Evolutionary conservation across 2,113 vertebrate species (phyloP).

Genomic region (Mormyrus lacerda): DNA sequence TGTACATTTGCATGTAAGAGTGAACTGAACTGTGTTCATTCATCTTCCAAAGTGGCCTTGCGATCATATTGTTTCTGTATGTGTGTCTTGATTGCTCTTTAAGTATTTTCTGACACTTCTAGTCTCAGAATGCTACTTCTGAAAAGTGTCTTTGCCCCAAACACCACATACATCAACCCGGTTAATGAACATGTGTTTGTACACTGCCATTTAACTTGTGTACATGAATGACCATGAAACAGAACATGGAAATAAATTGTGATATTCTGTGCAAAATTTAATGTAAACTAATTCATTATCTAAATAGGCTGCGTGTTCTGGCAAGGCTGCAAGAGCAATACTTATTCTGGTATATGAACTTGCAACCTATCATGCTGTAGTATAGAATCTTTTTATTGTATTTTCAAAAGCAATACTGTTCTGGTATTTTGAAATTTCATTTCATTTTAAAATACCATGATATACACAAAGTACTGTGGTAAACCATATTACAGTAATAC

Average conservation of each 20-base stretch:
- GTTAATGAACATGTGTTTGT: slow-evolving; percentile 37
- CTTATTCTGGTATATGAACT: neutral
- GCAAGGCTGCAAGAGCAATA: neutral
- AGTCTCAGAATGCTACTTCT: slow-evolving; percentile 31
- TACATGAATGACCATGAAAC: slow-evolving; percentile 57
- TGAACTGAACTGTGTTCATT: slow-evolving; percentile 45
- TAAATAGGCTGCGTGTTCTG: neutral
- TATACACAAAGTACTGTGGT: neutral
- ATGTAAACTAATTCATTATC: neutral
- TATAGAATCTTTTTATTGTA: neutral
- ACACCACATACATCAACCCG: slow-evolving; percentile 30
- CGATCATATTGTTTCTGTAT: slow-evolving; percentile 43
- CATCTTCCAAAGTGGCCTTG: slow-evolving; percentile 60
- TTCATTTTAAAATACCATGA: neutral
- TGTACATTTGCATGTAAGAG: slow-evolving; percentile 58
- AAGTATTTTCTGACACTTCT: neutral
- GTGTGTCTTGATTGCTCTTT: slow-evolving; percentile 27
- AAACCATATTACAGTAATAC: neutral
- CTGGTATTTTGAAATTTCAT: neutral
- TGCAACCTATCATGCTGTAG: neutral
- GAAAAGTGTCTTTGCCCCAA: slow-evolving; percentile 17
- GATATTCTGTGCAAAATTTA: slow-evolving; percentile 48
- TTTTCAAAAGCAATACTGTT: neutral
- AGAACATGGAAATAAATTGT: slow-evolving; percentile 62
- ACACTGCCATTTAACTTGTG: slow-evolving; percentile 58